These are phyloP conservation scores for Nemopilema nomurai DNA, from an alignment of 30 jellyfish, hydroid and myxozoan species.

Conservation along the genomic window DNA sequence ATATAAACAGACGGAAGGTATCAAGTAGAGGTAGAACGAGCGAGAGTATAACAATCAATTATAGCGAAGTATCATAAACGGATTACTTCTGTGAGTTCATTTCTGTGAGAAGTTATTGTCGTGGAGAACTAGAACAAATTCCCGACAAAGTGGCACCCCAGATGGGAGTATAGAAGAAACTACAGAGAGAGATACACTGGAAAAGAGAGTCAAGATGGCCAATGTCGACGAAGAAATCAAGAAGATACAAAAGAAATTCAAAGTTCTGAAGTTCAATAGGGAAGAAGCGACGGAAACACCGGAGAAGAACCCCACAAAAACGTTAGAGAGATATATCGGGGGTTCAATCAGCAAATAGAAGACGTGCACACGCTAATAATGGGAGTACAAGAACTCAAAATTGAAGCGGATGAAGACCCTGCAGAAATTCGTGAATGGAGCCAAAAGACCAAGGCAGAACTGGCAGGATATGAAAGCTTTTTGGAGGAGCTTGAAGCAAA, in stretches of 20 bases:
- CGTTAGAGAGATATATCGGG: neutral
- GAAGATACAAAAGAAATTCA: neutral
- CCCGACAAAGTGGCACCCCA: constrained; percentile 49
- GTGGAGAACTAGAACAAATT: no score
- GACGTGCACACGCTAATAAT: neutral
- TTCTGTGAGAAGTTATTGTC: no score
- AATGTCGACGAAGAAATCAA: neutral
- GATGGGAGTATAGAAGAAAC: constrained; percentile 7
- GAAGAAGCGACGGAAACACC: constrained; percentile 12
- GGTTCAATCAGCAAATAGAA: neutral
- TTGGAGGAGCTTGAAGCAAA: neutral
- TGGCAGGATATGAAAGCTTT: neutral
- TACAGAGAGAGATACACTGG: neutral
- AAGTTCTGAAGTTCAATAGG: neutral
- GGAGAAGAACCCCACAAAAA: constrained; percentile 11
- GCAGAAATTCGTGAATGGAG: constrained; percentile 6
- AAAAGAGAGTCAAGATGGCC: neutral
- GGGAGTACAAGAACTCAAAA: constrained; percentile 6
- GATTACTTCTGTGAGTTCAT: no score
- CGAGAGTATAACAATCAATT: no score
- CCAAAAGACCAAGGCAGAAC: neutral
- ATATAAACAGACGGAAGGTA: no score
- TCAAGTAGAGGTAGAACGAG: no score
- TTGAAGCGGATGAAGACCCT: constrained; percentile 4
- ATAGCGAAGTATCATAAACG: no score